phyloP scores from a whole-genome alignment of 2,113 vertebrate species.

The Gulo gulo region DNA sequence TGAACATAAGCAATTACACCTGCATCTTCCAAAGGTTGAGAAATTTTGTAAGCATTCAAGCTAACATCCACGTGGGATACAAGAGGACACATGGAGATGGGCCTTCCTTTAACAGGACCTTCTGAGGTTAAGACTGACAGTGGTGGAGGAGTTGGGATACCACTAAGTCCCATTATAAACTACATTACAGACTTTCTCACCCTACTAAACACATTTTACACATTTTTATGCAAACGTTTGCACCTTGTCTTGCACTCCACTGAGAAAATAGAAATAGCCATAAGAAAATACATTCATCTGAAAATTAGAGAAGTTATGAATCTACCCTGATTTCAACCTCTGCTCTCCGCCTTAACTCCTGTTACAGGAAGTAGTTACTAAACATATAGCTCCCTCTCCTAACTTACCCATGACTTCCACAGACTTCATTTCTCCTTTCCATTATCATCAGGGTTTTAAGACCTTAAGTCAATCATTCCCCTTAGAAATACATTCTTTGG shows the following conservation, averaged over 20 bases:
- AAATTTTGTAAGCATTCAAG: not conserved
- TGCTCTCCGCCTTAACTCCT: not conserved
- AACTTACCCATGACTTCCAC: not conserved
- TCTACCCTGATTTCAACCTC: not conserved
- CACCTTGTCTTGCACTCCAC: not conserved
- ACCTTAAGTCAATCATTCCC: not conserved
- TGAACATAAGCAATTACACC: not conserved
- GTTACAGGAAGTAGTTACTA: not conserved
- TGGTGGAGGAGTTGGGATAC: not conserved
- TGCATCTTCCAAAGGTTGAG: not conserved
- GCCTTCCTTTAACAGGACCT: not conserved
- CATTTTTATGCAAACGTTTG: not conserved
- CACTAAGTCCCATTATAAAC: not conserved
- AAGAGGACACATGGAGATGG: not conserved
- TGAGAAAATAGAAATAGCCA: not conserved
- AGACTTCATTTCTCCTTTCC: not conserved
- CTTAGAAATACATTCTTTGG: not conserved
- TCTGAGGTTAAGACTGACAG: not conserved
- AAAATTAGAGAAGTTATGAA: not conserved
- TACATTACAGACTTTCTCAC: not conserved
- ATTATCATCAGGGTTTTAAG: not conserved
- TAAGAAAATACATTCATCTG: not conserved
- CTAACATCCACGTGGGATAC: not conserved
- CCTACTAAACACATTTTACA: not conserved
- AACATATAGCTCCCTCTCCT: not conserved